These are phyloP conservation scores for Platyrinchus mystaceus DNA, from an alignment of 2,797 vertebrate species.

Conservation along the genomic window DNA sequence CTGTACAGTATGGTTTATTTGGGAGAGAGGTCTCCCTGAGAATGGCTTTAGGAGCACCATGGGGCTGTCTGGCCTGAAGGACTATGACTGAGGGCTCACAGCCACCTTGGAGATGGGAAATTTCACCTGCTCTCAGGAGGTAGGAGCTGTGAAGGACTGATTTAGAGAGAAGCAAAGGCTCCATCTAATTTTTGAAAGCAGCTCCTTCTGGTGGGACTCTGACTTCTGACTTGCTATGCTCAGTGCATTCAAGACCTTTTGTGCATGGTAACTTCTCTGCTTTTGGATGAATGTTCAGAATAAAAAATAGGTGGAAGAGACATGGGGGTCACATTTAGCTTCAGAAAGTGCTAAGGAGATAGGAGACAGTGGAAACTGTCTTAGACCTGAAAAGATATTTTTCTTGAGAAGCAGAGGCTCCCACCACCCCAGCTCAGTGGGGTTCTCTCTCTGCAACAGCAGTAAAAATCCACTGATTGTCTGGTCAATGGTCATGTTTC, in stretches of 20 bases:
- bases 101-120: not conserved
- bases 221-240: not conserved
- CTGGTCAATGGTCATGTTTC: not conserved
- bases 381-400: not conserved
- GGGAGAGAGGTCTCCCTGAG: not conserved
- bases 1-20: not conserved
- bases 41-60: not conserved
- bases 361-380: not conserved
- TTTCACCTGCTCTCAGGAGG: not conserved
- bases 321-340: not conserved
- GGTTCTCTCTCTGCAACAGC: not conserved
- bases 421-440: not conserved
- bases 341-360: not conserved
- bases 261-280: not conserved
- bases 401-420: not conserved
- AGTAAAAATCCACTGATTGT: not conserved
- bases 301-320: not conserved
- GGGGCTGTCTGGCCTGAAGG: not conserved
- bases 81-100: not conserved
- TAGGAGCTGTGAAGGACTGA: not conserved
- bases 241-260: not conserved
- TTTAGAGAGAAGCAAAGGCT: not conserved
- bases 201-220: rapidly evolving
- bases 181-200: not conserved
- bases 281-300: not conserved